phyloP scores from a whole-genome alignment of 1,140 invertebrate genomes.

The Calliphora vicina region DNA sequence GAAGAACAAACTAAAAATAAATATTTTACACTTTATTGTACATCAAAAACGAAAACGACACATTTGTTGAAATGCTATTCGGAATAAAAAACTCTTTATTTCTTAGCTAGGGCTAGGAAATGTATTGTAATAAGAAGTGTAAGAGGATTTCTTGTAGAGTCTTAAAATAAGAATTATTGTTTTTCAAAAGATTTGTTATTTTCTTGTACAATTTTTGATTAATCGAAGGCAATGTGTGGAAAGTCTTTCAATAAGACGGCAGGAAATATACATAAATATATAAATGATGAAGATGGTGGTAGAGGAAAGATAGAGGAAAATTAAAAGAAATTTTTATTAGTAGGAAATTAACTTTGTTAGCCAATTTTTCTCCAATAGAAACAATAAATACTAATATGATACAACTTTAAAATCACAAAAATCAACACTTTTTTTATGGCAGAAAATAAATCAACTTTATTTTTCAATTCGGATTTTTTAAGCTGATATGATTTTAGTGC shows the following conservation, averaged over 20 bases:
- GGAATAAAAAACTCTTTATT: background rate
- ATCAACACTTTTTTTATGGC: too few species aligned
- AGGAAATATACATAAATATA: background rate
- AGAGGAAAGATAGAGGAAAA: too few species aligned
- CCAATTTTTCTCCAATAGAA: too few species aligned
- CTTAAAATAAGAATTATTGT: background rate
- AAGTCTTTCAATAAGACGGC: background rate
- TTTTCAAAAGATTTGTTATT: background rate
- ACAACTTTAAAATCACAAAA: too few species aligned
- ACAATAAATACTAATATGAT: too few species aligned
- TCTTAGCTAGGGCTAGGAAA: background rate
- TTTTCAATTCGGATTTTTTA: too few species aligned
- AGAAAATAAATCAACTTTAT: too few species aligned
- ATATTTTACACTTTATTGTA: background rate
- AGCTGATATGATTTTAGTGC: too few species aligned
- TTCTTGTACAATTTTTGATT: background rate
- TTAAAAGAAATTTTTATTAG: too few species aligned
- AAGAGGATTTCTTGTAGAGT: background rate
- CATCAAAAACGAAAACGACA: background rate
- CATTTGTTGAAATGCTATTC: background rate
- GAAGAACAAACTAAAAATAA: background rate
- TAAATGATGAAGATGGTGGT: too few species aligned
- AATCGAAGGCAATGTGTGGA: background rate
- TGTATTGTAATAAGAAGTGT: background rate
- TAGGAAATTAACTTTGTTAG: too few species aligned